phyloP scores from a whole-genome alignment of 2,888 invertebrate species.

The Drosophila prolongata region DNA sequence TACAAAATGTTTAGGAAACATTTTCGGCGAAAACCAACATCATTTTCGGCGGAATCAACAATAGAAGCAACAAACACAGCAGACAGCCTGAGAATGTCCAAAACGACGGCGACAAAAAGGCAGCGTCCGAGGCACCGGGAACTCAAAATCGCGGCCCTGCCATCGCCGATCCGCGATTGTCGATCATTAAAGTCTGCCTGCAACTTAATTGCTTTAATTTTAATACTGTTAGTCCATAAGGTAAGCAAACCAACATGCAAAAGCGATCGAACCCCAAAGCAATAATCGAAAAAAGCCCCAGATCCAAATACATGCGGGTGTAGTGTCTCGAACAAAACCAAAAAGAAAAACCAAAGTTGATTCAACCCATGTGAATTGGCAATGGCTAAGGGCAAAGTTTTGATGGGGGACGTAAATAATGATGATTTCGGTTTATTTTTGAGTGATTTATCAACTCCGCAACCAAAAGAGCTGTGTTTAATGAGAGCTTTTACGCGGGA shows the following conservation, averaged over 20 bases:
- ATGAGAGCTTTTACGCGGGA: constrained; percentile 14
- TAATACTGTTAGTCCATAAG: constrained; percentile 83
- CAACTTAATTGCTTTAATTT: constrained; percentile 81
- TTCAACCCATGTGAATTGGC: constrained; percentile 46
- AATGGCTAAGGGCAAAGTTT: constrained; percentile 37
- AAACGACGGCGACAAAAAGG: constrained; percentile 53
- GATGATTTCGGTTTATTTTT: constrained; percentile 37
- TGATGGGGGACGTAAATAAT: constrained; percentile 43
- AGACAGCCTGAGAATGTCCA: constrained; percentile 69
- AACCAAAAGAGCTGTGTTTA: constrained; percentile 11
- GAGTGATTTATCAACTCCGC: constrained; percentile 39
- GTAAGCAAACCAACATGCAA: constrained; percentile 65
- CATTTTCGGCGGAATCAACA: constrained; percentile 39
- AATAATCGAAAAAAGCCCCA: constrained; percentile 24
- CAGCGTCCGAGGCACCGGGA: constrained; percentile 45
- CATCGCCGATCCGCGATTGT: constrained; percentile 69
- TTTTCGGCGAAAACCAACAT: constrained; percentile 83
- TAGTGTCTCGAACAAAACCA: constrained; percentile 21
- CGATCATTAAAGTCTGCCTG: constrained; percentile 81
- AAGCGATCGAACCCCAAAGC: constrained; percentile 35
- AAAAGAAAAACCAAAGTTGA: constrained; percentile 41
- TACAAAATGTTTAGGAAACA: constrained; percentile 84
- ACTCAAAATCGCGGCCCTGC: constrained; percentile 37
- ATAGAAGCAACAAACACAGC: constrained; percentile 24
- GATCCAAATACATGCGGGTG: constrained; percentile 64